Evolutionary conservation across 2,888 invertebrate genomes (phyloP).

Genomic region (Diabrotica balteata): DNA sequence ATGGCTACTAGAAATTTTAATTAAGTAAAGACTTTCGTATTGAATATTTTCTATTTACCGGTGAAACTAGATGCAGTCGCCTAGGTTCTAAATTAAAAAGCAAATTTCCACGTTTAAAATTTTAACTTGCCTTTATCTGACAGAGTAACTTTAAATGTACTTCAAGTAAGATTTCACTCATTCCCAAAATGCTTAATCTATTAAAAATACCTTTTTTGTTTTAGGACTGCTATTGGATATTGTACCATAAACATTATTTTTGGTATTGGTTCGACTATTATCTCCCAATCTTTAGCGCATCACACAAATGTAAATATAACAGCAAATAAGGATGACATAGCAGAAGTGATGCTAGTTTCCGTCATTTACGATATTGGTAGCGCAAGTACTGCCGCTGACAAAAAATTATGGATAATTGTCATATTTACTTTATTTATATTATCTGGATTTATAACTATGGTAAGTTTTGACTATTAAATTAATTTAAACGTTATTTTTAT

Average conservation of each 20-base stretch:
- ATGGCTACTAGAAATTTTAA: no score
- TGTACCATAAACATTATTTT: conserved; percentile 65
- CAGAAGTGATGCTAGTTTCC: conserved; percentile 67
- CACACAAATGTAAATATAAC: conserved; percentile 45
- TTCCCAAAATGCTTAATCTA: no score
- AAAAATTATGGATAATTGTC: conserved; percentile 65
- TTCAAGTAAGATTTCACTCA: no score
- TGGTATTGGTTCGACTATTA: conserved; percentile 66
- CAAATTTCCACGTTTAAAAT: no score
- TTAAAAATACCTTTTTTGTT: conserved; percentile 46
- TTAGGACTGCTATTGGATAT: conserved; percentile 68
- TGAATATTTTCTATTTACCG: no score
- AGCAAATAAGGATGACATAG: conserved; percentile 58
- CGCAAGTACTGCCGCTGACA: conserved; percentile 49
- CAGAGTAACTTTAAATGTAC: no score
- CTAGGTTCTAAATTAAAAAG: no score
- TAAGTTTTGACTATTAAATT: conserved; percentile 53
- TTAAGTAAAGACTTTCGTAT: no score
- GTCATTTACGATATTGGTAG: conserved; percentile 67
- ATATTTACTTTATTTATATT: conserved; percentile 65
- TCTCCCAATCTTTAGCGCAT: conserved; percentile 62
- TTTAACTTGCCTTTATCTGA: no score
- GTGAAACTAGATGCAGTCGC: no score
- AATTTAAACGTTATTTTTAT: no score
- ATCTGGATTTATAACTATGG: conserved; percentile 70